Conservation (phyloP, 2,797 vertebrate genomes). For the Myoxocephalus aenaeus region DNA sequence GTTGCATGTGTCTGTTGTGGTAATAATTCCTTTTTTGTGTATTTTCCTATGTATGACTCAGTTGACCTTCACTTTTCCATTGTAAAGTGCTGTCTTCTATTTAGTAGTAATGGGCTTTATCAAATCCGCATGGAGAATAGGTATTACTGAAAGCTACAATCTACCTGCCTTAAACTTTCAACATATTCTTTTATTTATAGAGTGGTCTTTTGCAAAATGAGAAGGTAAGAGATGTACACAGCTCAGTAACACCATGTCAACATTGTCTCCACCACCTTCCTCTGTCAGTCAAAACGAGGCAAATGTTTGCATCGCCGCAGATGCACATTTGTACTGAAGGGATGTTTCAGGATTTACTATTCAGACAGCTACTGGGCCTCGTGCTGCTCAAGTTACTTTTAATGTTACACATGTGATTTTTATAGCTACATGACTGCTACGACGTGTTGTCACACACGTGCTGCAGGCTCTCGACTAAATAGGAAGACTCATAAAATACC, state of each 20-base stretch:
- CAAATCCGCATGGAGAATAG: slow-evolving; percentile 99
- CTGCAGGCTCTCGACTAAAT: slow-evolving; percentile 3
- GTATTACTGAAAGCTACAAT: slow-evolving; percentile 97
- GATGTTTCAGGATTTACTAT: slow-evolving; percentile 43
- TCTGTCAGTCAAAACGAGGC: slow-evolving; percentile 69
- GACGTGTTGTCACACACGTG: slow-evolving; percentile 22
- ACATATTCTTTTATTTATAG: slow-evolving; percentile 99
- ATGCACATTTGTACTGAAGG: slow-evolving; percentile 80
- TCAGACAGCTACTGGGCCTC: slow-evolving; percentile 13
- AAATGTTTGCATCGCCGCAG: slow-evolving; percentile 78
- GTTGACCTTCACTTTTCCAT: slow-evolving; percentile 62
- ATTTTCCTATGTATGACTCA: slow-evolving; percentile 42
- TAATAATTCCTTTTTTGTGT: slow-evolving; percentile 82
- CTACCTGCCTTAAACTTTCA: slow-evolving; percentile 99
- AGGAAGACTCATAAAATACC: not conserved
- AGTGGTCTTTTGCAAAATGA: slow-evolving; percentile 99
- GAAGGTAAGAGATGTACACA: slow-evolving; percentile 99
- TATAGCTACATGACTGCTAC: slow-evolving; percentile 38
- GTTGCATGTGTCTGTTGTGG: slow-evolving; percentile 87
- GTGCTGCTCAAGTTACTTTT: slow-evolving; percentile 49
- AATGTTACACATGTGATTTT: slow-evolving; percentile 55
- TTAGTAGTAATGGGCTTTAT: slow-evolving; percentile 72
- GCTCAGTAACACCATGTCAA: slow-evolving; percentile 98
- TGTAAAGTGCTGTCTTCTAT: slow-evolving; percentile 65
- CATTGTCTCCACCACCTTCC: slow-evolving; percentile 90